A percentile compares a stretch with the other conserved stretches of the same genome.
phyloP scores from a whole-genome alignment of 1,140 invertebrate species.

The Tribolium castaneum region DNA sequence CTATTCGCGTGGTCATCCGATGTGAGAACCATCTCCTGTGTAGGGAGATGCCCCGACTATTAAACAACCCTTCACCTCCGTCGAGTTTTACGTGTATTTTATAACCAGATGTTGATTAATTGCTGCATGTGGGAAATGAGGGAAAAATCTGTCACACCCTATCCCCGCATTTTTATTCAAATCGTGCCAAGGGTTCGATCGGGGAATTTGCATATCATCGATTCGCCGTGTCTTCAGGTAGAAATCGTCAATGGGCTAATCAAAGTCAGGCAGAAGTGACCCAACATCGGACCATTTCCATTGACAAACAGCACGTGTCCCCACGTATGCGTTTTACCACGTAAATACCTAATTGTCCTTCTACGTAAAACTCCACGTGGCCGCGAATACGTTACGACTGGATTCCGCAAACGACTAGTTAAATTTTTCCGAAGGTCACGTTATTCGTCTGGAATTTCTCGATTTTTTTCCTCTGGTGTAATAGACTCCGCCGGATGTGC shows the following conservation, averaged over 20 bases:
- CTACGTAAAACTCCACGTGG: constrained; percentile 21
- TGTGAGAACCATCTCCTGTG: constrained; percentile 34
- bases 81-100: constrained; percentile 27
- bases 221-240: neutral
- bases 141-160: constrained; percentile 41
- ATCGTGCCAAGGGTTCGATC: constrained; percentile 16
- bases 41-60: constrained; percentile 27
- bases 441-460: constrained; percentile 11
- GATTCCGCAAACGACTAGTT: constrained; percentile 13
- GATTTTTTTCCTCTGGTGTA: neutral
- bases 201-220: constrained; percentile 1
- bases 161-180: constrained; percentile 14
- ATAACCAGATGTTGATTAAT: constrained; percentile 49
- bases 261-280: neutral
- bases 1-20: constrained; percentile 40
- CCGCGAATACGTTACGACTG: constrained; percentile 14
- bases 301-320: constrained; percentile 24
- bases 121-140: constrained; percentile 48
- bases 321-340: neutral
- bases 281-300: constrained; percentile 5
- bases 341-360: constrained; percentile 27
- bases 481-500: neutral
- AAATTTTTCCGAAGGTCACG: constrained; percentile 18
- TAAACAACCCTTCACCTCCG: constrained; percentile 37
- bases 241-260: constrained; percentile 19